These are phyloP conservation scores for Amia ocellicauda DNA, from an alignment of 2,113 vertebrate genomes.

Conservation along the genomic window DNA sequence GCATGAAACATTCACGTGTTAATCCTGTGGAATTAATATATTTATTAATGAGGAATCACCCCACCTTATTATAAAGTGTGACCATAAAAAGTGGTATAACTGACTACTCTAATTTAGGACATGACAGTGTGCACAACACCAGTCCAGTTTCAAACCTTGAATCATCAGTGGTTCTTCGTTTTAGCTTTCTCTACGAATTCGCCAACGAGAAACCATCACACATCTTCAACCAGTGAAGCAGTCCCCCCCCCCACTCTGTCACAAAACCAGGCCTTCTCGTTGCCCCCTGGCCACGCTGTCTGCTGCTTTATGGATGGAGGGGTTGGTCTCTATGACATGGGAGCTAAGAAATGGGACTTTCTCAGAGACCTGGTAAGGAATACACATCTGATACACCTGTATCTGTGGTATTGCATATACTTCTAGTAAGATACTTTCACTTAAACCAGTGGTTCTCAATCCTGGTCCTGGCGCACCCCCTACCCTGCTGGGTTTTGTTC, in stretches of 20 bases:
- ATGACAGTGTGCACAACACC: too few species aligned
- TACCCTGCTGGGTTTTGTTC: too few species aligned
- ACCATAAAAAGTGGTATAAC: too few species aligned
- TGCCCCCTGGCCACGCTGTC: conserved; percentile 88
- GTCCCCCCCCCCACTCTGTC: conserved; percentile 83
- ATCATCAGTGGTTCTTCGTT: conserved; percentile 23
- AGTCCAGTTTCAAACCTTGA: too few species aligned
- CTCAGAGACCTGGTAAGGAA: conserved; percentile 88
- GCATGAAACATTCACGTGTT: too few species aligned
- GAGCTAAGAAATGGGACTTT: conserved; percentile 95
- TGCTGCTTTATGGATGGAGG: conserved; percentile 98
- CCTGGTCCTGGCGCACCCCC: too few species aligned
- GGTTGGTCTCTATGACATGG: conserved; percentile 93
- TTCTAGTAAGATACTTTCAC: background rate
- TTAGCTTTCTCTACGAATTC: conserved; percentile 67
- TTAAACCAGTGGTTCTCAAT: too few species aligned
- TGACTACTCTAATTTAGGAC: too few species aligned
- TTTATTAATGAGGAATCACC: too few species aligned
- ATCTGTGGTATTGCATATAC: background rate
- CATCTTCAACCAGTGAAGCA: conserved; percentile 92
- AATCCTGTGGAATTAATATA: too few species aligned
- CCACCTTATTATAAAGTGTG: too few species aligned
- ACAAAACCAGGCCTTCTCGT: conserved; percentile 86
- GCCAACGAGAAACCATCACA: conserved; percentile 80
- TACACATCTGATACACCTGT: background rate